Percentiles rank a stretch among this genome's conserved stretches.
These are phyloP conservation scores for Pachyrhynchus sulphureomaculatus DNA, from an alignment of 1,140 invertebrate genomes.

Conservation along the genomic window DNA sequence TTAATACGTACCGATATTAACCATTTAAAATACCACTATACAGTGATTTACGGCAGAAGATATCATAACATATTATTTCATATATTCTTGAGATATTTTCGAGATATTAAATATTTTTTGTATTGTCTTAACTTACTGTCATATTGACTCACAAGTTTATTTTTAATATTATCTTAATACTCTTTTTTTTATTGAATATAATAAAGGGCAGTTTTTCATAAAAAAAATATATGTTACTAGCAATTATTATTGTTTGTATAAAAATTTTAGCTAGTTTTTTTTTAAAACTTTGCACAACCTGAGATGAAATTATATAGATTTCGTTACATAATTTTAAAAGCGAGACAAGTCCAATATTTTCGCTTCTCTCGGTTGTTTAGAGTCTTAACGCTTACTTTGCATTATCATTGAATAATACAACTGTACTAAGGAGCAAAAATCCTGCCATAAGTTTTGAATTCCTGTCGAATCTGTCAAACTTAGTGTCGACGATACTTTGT, in stretches of 20 bases:
- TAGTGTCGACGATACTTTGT: no score
- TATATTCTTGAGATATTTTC: not conserved
- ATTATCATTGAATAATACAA: constrained; percentile 15
- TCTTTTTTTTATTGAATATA: constrained; percentile 40
- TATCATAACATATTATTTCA: no score
- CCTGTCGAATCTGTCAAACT: no score
- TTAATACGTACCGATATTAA: not conserved
- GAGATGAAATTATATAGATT: not conserved
- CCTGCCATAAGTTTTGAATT: no score
- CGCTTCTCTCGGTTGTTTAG: not conserved
- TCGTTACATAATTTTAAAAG: constrained; percentile 7
- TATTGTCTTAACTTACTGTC: not conserved
- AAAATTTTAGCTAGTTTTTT: constrained; percentile 51
- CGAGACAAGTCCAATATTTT: not conserved
- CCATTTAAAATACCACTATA: constrained; percentile 15
- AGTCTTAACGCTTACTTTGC: constrained; percentile 7
- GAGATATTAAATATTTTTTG: not conserved
- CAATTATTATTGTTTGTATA: constrained; percentile 49
- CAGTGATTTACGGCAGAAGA: no score
- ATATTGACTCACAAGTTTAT: not conserved
- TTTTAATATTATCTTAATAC: constrained; percentile 10
- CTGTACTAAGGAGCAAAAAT: no score
- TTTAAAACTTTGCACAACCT: constrained; percentile 14
- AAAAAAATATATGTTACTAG: constrained; percentile 44
- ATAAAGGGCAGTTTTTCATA: constrained; percentile 44